phyloP scores from a whole-genome alignment of 2,113 vertebrate genomes.

The Otis tarda region DNA sequence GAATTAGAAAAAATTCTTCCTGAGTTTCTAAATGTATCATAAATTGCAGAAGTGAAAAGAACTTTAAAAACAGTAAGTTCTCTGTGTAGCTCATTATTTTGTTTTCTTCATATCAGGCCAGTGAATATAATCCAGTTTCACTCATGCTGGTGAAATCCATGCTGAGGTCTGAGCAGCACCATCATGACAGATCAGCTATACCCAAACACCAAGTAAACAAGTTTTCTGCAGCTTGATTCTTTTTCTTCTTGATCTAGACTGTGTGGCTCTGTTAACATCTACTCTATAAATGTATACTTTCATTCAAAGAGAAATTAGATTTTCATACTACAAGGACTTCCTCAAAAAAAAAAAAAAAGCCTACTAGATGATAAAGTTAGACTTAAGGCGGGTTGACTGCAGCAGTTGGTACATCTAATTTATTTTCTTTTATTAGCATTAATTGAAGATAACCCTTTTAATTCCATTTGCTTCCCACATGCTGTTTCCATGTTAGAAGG shows the following conservation, averaged over 20 bases:
- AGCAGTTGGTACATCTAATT: neutral
- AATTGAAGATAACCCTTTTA: neutral
- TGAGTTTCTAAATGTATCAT: neutral
- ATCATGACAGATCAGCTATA: neutral
- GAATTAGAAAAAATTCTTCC: neutral
- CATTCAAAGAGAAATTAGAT: neutral
- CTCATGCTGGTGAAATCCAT: neutral
- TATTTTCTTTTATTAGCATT: constrained; percentile 2
- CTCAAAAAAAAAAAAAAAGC: neutral
- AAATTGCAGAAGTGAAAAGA: neutral
- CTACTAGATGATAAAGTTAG: neutral
- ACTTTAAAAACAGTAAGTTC: neutral
- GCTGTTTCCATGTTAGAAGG: neutral
- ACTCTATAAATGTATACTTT: neutral
- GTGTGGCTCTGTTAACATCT: neutral
- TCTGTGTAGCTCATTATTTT: neutral
- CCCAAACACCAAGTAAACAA: neutral
- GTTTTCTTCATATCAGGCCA: neutral
- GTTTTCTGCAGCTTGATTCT: neutral
- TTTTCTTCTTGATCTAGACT: neutral
- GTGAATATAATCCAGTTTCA: neutral
- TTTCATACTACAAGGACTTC: neutral
- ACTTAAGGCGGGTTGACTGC: neutral
- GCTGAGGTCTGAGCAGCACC: neutral
- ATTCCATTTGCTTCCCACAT: neutral